phyloP scores from a whole-genome alignment of 2,888 invertebrate genomes.

The Acanthococcus lagerstroemiae region DNA sequence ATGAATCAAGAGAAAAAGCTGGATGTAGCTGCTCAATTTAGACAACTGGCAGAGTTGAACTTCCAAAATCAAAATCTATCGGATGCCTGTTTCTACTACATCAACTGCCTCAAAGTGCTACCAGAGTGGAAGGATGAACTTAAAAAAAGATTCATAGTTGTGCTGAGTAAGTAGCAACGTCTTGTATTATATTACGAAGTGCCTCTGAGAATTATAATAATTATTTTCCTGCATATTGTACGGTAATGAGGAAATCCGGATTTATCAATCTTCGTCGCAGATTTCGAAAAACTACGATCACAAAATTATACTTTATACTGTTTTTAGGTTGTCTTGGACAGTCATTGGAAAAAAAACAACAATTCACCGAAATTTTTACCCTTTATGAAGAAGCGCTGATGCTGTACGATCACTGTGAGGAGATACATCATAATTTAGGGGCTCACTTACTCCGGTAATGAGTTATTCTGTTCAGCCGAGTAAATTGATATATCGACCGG shows the following conservation, averaged over 20 bases:
- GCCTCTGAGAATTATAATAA: too few species aligned
- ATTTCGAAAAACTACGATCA: not conserved
- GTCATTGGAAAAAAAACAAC: constrained; percentile 1
- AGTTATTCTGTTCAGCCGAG: too few species aligned
- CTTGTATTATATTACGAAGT: too few species aligned
- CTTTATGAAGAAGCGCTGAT: constrained; percentile 43
- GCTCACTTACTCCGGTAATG: constrained; percentile 47
- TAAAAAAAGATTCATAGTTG: constrained; percentile 11
- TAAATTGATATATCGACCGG: too few species aligned
- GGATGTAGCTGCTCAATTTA: constrained; percentile 19
- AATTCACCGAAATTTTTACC: constrained; percentile 40
- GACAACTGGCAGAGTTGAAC: constrained; percentile 12
- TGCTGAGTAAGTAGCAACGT: constrained; percentile 7
- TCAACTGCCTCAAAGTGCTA: constrained; percentile 11
- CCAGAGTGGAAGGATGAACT: constrained; percentile 16
- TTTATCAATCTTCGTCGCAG: too few species aligned
- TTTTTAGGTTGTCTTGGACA: constrained; percentile 11
- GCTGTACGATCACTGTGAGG: constrained; percentile 45
- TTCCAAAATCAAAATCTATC: constrained; percentile 5
- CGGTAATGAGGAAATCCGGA: too few species aligned
- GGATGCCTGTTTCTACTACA: constrained; percentile 22
- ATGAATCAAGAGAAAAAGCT: constrained; percentile 15
- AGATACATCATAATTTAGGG: constrained; percentile 46
- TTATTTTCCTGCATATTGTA: too few species aligned
- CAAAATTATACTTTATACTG: too few species aligned